Base-by-base conservation (phyloP, 2,113 vertebrate species). In the Spheniscus mendiculus region DNA sequence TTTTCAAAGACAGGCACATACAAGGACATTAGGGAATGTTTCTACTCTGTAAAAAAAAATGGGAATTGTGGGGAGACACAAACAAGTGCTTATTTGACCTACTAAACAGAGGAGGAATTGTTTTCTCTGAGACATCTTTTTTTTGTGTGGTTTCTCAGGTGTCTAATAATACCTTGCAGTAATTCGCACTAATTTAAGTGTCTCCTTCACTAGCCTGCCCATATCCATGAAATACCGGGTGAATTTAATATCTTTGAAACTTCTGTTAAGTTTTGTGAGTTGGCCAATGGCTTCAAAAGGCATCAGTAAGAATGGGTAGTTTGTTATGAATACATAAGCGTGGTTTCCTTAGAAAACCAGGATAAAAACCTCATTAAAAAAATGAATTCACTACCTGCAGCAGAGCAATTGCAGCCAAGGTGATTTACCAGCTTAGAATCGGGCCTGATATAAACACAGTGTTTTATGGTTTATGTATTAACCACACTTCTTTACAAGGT, bases 151-250 rank as follows among this genome's bases (percentile, higher is more conserved):
- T 91, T 91, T 93, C 69, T 95, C 56, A 88, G 56, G 82, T 79
- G 45, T 92, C 67, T 92, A 89, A 80, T 84, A 91, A 87, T 80
- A 89, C 86, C 77, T 92, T 83, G 72, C 20, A 83, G 44, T 77
- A 77, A 85, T 93, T 87, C 40, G 47, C 73, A 61, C 44, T 73
- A 86, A 91, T 89, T 62, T 69, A 87, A 91, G 45, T 45, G 36
- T 55, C 9, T 84, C 69, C 63, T 91, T 84, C 81, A 91, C n/a
- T 66, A 84, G 73, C 42, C 56, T 84, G 67, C 25, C 55, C 38
- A 42, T 87, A 74, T 79, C 18, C 27, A 30, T 49, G 55, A 72
- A 82, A 79, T 78, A 52, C 47, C 36, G 42, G 3, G 12, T 29
- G 38, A 74, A 71, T 22, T 77, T 34, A 73, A 56, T 53, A 58